These are phyloP conservation scores for Erpornis zantholeuca DNA, from an alignment of 2,113 vertebrate genomes.

Conservation along the genomic window DNA sequence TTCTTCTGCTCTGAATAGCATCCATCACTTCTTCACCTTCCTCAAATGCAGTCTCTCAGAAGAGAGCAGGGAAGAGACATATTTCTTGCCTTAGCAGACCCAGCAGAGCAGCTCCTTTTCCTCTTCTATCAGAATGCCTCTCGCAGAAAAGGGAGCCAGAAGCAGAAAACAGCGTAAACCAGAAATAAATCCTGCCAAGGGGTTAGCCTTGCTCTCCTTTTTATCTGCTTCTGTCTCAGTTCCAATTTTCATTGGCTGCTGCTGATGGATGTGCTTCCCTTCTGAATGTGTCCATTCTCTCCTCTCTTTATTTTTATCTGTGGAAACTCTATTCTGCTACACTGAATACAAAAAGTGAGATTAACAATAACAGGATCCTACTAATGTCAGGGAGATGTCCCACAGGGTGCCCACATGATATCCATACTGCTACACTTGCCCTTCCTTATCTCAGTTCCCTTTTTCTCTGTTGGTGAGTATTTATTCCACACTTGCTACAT, in stretches of 20 bases:
- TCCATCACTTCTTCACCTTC: not conserved
- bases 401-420: not conserved
- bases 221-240: constrained; percentile 8
- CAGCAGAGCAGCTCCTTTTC: not conserved
- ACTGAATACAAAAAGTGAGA: not conserved
- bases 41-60: not conserved
- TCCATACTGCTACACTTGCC: not conserved
- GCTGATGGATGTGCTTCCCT: not conserved
- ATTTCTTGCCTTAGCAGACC: not conserved
- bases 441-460: not conserved
- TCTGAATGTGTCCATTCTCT: not conserved
- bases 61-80: not conserved
- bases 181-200: constrained; percentile 10
- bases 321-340: not conserved
- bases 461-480: not conserved
- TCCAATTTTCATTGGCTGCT: not conserved
- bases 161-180: not conserved
- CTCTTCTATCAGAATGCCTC: not conserved
- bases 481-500: not conserved
- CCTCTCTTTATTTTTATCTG: not conserved
- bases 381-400: not conserved
- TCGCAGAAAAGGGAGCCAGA: not conserved
- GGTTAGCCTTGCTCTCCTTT: not conserved
- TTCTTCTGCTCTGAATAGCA: not conserved
- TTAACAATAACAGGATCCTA: not conserved